A percentile compares a stretch with the other conserved stretches of the same genome.
Evolutionary conservation across 2,888 invertebrate genomes (phyloP).

Genomic region (Tineola bisselliella): DNA sequence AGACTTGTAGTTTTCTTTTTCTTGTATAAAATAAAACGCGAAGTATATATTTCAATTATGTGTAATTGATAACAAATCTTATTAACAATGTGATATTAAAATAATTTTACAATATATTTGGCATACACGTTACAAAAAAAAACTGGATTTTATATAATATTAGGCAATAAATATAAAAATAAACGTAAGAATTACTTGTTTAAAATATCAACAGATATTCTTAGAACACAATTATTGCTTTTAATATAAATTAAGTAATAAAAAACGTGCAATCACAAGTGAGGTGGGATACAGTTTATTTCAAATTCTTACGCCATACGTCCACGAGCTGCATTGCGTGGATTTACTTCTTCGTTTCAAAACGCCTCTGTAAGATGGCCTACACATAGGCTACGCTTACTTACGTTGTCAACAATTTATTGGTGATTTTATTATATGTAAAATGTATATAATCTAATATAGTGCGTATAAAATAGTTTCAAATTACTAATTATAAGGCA

Average conservation of each 20-base stretch:
- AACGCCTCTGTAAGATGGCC: too few relatives aligned
- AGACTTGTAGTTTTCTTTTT: background rate
- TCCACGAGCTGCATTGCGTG: too few relatives aligned
- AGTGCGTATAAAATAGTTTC: background rate
- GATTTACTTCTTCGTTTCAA: too few relatives aligned
- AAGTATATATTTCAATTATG: conserved; percentile 35
- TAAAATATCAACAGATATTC: background rate
- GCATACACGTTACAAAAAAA: conserved; percentile 51
- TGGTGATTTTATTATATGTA: background rate
- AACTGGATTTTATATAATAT: conserved; percentile 18
- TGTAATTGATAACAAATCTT: conserved; percentile 64
- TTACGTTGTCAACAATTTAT: background rate
- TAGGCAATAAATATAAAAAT: conserved; percentile 1
- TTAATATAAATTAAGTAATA: background rate
- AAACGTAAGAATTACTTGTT: background rate
- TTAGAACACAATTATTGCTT: background rate
- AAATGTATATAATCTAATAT: conserved; percentile 1
- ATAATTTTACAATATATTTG: conserved; percentile 62
- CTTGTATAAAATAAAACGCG: background rate
- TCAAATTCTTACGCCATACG: background rate
- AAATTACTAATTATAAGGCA: conserved; percentile 1
- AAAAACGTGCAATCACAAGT: background rate
- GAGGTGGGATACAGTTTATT: background rate
- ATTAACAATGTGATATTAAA: conserved; percentile 60
- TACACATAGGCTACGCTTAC: background rate